phyloP scores from a whole-genome alignment of 2,888 invertebrate genomes.

The Himalopsyche japonica region DNA sequence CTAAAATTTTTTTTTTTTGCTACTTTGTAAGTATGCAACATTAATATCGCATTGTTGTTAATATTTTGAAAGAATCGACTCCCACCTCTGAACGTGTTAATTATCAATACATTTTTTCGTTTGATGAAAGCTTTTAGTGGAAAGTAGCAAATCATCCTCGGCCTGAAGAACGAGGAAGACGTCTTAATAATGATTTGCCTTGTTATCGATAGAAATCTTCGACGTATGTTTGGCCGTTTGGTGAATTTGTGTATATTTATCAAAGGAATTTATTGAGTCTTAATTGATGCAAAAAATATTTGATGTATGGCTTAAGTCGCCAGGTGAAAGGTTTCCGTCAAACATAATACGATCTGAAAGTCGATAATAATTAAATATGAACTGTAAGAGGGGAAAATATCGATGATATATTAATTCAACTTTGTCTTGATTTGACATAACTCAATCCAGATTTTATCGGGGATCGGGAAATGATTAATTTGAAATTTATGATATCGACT shows the following conservation, averaged over 20 bases:
- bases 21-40: too few relatives aligned
- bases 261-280: not conserved
- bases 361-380: too few relatives aligned
- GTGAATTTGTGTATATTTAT: not conserved
- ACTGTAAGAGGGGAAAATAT: too few relatives aligned
- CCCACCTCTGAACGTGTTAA: not conserved
- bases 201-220: not conserved
- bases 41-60: too few relatives aligned
- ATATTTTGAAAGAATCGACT: not conserved
- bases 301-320: not conserved
- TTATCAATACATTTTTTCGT: not conserved
- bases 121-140: conserved; percentile 13
- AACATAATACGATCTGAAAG: not conserved
- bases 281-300: not conserved
- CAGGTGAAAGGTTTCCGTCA: not conserved
- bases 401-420: too few relatives aligned
- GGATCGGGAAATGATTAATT: too few relatives aligned
- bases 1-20: too few relatives aligned
- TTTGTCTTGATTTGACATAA: too few relatives aligned
- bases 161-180: not conserved
- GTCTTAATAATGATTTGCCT: not conserved
- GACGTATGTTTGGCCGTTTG: not conserved
- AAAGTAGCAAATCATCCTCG: conserved; percentile 11
- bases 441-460: too few relatives aligned
- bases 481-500: too few relatives aligned